Base-by-base conservation (phyloP, 2,888 invertebrate species). In the Andrena camellia region DNA sequence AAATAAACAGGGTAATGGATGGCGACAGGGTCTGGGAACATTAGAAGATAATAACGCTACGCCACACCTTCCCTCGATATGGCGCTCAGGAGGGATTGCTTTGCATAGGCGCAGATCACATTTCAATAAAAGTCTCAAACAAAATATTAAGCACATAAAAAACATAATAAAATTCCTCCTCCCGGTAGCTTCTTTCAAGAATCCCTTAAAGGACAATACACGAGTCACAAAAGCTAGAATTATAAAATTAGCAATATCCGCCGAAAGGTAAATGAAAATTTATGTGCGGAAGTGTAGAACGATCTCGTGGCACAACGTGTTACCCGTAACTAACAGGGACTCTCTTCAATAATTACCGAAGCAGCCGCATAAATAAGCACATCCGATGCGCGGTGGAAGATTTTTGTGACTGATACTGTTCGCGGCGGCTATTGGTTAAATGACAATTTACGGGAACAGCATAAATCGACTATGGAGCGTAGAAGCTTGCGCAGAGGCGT, bases 51-150 rank as follows among this genome's bases (percentile, higher is more conserved):
- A 80, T 75, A 63, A 69, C 20, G 20, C 35, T 13, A 29, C 67
- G 57, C 79, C 87, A 74, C 87, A 66, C 87, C 87, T 82, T 73
- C 26, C 26, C 8, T 33, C 63, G 29, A 54, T 50, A 35, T 33
- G 62, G 57, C 77, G 29, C 72, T 35, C 35, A 20, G 42, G 57
- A 29, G 23, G 63, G 42, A 72, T 48, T 26, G 20, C 26, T 63
- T 48, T 31, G 13, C 48, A 59, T 23, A 57, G 35, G 63, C 48
- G 26, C 17, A 13, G n/a, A 20, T 2, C 3, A 17, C 1, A 20
- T 17, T 63, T 57, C 10, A 6, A 31, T 23, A 35, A 54, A 73
- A 20, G 42, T 42, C 42, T 42, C 13, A 42, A 42, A 42, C 42
- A 0, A 42, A 42, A 1, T 0, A 42, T 42, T 42, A 42, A 17